A percentile compares a stretch with the other conserved stretches of the same genome.
phyloP scores from a whole-genome alignment of 2,888 invertebrate species.

The Bugula neritina region DNA sequence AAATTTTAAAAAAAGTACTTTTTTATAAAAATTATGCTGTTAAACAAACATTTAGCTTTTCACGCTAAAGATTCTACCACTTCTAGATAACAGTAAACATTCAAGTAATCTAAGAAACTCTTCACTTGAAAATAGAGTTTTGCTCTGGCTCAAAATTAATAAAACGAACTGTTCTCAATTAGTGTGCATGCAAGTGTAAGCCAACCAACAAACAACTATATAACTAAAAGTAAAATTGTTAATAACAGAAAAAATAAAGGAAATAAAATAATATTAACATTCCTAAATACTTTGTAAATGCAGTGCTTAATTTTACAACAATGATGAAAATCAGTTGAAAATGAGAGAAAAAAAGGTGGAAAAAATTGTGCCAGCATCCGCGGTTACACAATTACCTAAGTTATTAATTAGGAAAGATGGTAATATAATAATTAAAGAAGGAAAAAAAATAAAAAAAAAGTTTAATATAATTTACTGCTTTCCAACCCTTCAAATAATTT shows the following conservation, averaged over 20 bases:
- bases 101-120: too few species aligned
- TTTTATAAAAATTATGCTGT: too few species aligned
- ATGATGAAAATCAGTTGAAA: neutral
- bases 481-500: neutral
- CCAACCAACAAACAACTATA: neutral
- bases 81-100: too few species aligned
- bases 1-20: too few species aligned
- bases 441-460: neutral
- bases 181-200: neutral
- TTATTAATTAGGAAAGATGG: neutral
- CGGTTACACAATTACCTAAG: neutral
- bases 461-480: neutral
- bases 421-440: neutral
- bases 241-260: neutral
- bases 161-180: neutral
- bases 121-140: neutral
- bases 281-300: slow-evolving; percentile 65
- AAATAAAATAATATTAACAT: slow-evolving; percentile 67
- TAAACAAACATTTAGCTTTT: too few species aligned
- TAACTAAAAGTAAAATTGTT: neutral
- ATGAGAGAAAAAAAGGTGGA: neutral
- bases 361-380: neutral
- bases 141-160: neutral
- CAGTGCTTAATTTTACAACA: neutral
- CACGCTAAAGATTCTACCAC: too few species aligned